phyloP scores from a whole-genome alignment of 2,888 invertebrate species.

The Lypha dubia region DNA sequence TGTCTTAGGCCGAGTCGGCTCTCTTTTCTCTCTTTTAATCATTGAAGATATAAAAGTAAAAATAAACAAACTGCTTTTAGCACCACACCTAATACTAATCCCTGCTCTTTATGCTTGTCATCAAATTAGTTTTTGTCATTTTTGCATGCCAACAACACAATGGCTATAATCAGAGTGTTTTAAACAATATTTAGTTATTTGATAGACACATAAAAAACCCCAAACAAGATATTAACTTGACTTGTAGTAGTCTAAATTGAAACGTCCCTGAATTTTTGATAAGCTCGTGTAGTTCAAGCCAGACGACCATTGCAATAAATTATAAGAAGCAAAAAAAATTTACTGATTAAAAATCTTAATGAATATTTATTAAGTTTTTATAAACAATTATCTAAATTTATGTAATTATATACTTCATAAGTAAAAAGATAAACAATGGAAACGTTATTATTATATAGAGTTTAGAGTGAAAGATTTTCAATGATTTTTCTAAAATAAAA shows the following conservation, averaged over 20 bases:
- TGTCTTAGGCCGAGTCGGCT: not conserved
- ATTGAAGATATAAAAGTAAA: not conserved
- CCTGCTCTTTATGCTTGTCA: not conserved
- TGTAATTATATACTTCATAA: not conserved
- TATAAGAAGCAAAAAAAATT: not conserved
- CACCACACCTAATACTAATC: slow-evolving; percentile 1
- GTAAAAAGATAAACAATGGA: too few relatives aligned
- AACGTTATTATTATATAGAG: too few relatives aligned
- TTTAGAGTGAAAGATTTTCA: too few relatives aligned
- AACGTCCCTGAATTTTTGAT: slow-evolving; percentile 2
- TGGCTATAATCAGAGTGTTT: not conserved
- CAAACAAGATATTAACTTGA: not conserved
- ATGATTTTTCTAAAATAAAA: too few relatives aligned
- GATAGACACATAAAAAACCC: not conserved
- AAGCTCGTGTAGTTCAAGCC: not conserved
- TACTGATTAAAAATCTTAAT: not conserved
- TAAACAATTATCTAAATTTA: not conserved
- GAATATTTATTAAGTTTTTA: not conserved
- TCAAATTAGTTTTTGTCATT: too few relatives aligned
- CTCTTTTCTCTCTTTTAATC: not conserved
- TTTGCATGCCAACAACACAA: not conserved
- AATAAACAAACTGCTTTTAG: not conserved
- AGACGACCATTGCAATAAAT: not conserved
- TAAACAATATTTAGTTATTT: slow-evolving; percentile 1
- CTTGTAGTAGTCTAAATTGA: not conserved